phyloP scores from a whole-genome alignment of 1,140 invertebrate species.

The Cotesia glomerata region DNA sequence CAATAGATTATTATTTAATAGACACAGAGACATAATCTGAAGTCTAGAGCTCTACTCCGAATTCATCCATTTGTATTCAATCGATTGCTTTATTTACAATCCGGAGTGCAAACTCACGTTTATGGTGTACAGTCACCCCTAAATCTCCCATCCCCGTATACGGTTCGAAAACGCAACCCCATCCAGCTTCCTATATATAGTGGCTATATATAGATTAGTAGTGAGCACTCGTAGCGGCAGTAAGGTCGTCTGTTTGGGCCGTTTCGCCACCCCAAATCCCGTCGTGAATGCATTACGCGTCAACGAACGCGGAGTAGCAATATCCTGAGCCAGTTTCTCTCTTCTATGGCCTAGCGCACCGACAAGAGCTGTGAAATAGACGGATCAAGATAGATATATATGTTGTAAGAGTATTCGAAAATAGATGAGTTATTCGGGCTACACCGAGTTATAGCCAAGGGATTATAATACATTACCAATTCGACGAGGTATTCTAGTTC shows the following conservation, averaged over 20 bases:
- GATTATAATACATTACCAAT: constrained; percentile 65
- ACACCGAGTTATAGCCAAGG: constrained; percentile 36
- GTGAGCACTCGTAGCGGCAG: too few relatives aligned
- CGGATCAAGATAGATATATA: constrained; percentile 1
- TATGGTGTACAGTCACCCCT: constrained; percentile 24
- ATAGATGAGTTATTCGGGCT: not conserved
- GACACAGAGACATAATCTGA: not conserved
- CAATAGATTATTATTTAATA: not conserved
- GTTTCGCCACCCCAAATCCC: constrained; percentile 45
- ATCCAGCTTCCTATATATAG: not conserved
- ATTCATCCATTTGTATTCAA: constrained; percentile 15
- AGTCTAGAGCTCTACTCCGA: not conserved
- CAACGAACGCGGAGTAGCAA: constrained; percentile 62
- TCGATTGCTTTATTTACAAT: constrained; percentile 36
- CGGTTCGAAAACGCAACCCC: not conserved
- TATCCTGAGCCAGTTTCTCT: constrained; percentile 55
- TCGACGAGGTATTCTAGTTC: constrained; percentile 48
- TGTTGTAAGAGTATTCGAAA: not conserved
- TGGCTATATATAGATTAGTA: too few relatives aligned
- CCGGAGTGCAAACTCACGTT: constrained; percentile 36
- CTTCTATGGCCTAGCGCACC: not conserved
- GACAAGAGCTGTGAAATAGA: not conserved
- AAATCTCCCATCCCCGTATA: constrained; percentile 28
- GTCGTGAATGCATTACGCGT: constrained; percentile 63
- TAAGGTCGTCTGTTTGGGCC: constrained; percentile 5